Conservation (phyloP, 92 coral and sea anemone genomes). For the Palythoa heliodiscus region DNA sequence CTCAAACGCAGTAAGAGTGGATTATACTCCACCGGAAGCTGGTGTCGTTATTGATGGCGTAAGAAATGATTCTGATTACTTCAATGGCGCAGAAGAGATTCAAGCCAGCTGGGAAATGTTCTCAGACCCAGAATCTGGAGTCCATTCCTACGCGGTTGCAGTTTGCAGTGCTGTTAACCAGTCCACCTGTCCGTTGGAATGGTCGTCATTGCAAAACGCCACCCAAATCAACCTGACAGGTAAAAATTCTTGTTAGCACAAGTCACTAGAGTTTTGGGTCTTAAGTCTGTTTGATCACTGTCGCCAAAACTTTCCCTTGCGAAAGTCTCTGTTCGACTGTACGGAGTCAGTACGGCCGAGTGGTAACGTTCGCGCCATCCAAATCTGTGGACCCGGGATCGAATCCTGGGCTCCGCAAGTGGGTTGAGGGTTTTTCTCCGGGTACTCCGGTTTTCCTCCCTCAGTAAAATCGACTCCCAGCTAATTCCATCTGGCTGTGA, state of each 20-base stretch:
- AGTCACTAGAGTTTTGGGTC: neutral
- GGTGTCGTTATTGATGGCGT: slow-evolving; percentile 75
- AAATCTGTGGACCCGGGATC: too few relatives aligned
- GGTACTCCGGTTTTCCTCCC: too few relatives aligned
- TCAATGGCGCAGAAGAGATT: slow-evolving; percentile 64
- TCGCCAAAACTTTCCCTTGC: too few relatives aligned
- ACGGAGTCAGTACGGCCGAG: too few relatives aligned
- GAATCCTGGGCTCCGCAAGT: too few relatives aligned
- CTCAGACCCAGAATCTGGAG: slow-evolving; percentile 69
- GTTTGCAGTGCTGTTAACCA: slow-evolving; percentile 66
- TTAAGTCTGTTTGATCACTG: neutral
- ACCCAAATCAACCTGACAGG: slow-evolving; percentile 75
- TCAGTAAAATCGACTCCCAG: too few relatives aligned
- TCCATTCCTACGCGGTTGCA: slow-evolving; percentile 76
- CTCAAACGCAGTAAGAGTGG: slow-evolving; percentile 83
- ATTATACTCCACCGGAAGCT: slow-evolving; percentile 66
- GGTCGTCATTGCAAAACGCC: slow-evolving; percentile 52
- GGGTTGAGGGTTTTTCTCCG: too few relatives aligned
- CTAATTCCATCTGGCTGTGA: too few relatives aligned
- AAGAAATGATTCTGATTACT: slow-evolving; percentile 51
- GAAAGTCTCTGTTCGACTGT: too few relatives aligned
- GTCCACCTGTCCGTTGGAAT: slow-evolving; percentile 64
- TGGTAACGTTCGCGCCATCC: too few relatives aligned
- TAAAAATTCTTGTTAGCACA: neutral
- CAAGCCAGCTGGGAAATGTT: slow-evolving; percentile 72